Evolutionary conservation across 2,888 invertebrate species (phyloP), one percentile per base, ranked within the genome.

Genomic region (Microctonus brassicae): DNA sequence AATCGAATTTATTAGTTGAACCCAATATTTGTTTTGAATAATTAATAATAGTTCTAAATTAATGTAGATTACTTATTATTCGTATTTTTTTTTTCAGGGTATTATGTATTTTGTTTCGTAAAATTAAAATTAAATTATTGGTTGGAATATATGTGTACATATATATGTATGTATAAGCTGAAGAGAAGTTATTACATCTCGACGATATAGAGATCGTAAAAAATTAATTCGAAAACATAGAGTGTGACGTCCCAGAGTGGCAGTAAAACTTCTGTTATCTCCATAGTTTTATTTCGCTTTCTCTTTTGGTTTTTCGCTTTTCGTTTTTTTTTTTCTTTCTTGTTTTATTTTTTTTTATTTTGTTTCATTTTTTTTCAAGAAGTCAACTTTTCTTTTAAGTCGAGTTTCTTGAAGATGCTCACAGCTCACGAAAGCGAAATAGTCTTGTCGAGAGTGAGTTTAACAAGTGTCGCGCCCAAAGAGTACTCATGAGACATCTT

Each of bases 401-500:
- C 39, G 39, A 62, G 36, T 62, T 62, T 62, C 39, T 42, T 62
- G 62, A 62, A 62, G 62, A 42, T 36, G n/a, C 62, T 62, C 34
- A 24, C 62, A 42, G 42, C 39, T 22, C 39, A 42, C n/a, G 39
- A 62, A 22, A 39, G 39, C 39, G 39, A 39, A 62, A 62, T 62
- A 62, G 42, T 62, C 62, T 34, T 22, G 17, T 36, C 42, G 24
- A 39, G 36, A 36, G 24, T 62, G 62, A 62, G 62, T 36, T 62
- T 62, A 42, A 62, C 62, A 62, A 62, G 62, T 62, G 42, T 42
- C 39, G 24, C 17, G 42, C 17, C 39, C 39, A n/a, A 62, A 62
- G 62, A 62, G 62, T 62, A 39, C 62, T 62, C 42, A 42, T 62
- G 42, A 62, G 62, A 62, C 62, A 62, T 62, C 62, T 62, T 62